Percentiles rank a stretch among this genome's conserved stretches.
Conservation (phyloP, 2,113 vertebrate species). For the Sardina pilchardus region DNA sequence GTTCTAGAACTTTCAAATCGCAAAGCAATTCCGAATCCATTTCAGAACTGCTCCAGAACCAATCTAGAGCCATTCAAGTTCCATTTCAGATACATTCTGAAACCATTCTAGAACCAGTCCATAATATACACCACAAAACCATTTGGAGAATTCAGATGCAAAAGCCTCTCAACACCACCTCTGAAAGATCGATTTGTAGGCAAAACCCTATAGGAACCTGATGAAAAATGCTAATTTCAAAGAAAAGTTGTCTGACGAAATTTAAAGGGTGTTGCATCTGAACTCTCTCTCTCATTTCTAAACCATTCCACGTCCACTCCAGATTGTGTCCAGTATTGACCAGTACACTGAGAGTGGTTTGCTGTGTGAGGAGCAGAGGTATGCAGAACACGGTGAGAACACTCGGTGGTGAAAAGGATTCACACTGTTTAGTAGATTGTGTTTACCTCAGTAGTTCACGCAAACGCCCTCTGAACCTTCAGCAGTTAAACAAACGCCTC, state of each 20-base stretch:
- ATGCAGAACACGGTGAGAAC: neutral
- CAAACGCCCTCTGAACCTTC: neutral
- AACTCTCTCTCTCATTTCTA: too few species aligned
- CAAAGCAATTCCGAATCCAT: too few species aligned
- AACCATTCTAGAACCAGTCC: neutral
- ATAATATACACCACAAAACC: neutral
- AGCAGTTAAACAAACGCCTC: neutral
- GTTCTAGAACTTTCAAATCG: too few species aligned
- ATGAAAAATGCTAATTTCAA: too few species aligned
- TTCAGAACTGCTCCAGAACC: neutral
- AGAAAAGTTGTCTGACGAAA: too few species aligned
- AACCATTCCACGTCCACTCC: neutral
- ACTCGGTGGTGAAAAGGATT: neutral
- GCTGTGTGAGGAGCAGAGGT: neutral
- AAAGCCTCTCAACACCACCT: too few species aligned
- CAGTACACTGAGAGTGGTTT: too few species aligned
- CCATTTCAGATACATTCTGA: neutral
- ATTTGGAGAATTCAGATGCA: too few species aligned
- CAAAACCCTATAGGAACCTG: too few species aligned
- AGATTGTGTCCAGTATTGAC: neutral
- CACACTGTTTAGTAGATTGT: neutral
- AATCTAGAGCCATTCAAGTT: neutral
- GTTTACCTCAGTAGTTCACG: neutral
- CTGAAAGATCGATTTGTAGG: too few species aligned
- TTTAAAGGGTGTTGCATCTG: too few species aligned